Evolutionary conservation across 2,797 vertebrate genomes (phyloP).

Genomic region (Lagodon rhomboides): DNA sequence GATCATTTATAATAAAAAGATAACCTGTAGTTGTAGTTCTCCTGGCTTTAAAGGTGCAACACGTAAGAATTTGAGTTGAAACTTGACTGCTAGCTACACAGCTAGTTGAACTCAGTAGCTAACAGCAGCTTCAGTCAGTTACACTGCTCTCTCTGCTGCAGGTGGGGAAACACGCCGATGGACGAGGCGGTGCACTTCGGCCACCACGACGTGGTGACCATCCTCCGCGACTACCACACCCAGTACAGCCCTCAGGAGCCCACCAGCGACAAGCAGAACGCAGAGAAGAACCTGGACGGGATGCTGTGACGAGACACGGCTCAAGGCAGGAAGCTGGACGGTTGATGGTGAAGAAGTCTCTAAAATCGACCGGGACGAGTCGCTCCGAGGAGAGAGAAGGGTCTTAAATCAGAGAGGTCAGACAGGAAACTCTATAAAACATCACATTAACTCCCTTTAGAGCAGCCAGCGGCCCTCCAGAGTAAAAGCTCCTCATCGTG

Average conservation of each 20-base stretch:
- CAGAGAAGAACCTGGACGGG: constrained; percentile 96
- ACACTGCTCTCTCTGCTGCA: constrained; percentile 58
- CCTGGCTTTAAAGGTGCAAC: too few relatives aligned
- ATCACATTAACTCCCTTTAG: not conserved
- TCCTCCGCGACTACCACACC: constrained; percentile 95
- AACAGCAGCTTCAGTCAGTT: too few relatives aligned
- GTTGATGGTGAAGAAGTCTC: not conserved
- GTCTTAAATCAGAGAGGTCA: not conserved
- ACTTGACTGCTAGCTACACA: too few relatives aligned
- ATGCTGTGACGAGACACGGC: constrained; percentile 84
- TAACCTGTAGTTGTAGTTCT: too few relatives aligned
- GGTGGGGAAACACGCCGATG: constrained; percentile 99
- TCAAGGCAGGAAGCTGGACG: not conserved
- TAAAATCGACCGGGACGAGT: constrained; percentile 73
- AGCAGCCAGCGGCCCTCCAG: constrained; percentile 6
- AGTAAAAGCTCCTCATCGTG: constrained; percentile 41
- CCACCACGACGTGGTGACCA: constrained; percentile 97
- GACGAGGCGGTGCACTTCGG: constrained; percentile 98
- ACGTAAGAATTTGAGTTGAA: too few relatives aligned
- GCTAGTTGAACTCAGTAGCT: too few relatives aligned
- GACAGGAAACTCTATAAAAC: not conserved
- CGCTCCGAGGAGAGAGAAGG: constrained; percentile 76
- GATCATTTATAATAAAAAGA: too few relatives aligned
- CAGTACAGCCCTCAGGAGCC: constrained; percentile 91
- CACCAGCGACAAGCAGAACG: constrained; percentile 86